phyloP scores from a whole-genome alignment of 2,888 invertebrate genomes.

The Synergus umbraculus region DNA sequence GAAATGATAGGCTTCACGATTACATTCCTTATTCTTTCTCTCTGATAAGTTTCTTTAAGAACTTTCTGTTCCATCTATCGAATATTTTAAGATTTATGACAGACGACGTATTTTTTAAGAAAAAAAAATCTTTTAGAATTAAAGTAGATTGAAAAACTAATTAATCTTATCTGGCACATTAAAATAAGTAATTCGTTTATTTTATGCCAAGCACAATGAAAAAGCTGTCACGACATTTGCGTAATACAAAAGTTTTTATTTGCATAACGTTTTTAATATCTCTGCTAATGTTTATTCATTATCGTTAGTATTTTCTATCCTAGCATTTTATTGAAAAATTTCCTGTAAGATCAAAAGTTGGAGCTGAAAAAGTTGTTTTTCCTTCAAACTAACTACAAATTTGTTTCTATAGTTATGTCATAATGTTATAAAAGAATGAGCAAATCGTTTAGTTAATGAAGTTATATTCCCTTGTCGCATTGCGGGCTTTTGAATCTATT shows the following conservation, averaged over 20 bases:
- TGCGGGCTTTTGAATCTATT: neutral
- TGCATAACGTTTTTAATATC: neutral
- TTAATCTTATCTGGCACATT: neutral
- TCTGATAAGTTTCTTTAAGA: neutral
- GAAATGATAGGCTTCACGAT: neutral
- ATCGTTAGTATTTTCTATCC: neutral
- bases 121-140: no score
- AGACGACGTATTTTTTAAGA: no score
- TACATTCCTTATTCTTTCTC: neutral
- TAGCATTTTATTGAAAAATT: neutral
- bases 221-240: neutral
- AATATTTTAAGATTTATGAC: no score
- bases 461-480: neutral
- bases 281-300: constrained; percentile 15
- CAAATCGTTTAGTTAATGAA: no score
- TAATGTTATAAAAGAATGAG: no score
- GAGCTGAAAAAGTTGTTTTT: neutral
- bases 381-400: neutral
- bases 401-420: neutral
- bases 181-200: neutral
- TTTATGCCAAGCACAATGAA: neutral
- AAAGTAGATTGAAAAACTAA: neutral
- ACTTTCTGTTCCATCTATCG: no score
- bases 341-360: neutral
- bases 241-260: neutral